Base-by-base conservation (phyloP, 2,113 vertebrate species). In the rat (Rattus norvegicus) region DNA sequence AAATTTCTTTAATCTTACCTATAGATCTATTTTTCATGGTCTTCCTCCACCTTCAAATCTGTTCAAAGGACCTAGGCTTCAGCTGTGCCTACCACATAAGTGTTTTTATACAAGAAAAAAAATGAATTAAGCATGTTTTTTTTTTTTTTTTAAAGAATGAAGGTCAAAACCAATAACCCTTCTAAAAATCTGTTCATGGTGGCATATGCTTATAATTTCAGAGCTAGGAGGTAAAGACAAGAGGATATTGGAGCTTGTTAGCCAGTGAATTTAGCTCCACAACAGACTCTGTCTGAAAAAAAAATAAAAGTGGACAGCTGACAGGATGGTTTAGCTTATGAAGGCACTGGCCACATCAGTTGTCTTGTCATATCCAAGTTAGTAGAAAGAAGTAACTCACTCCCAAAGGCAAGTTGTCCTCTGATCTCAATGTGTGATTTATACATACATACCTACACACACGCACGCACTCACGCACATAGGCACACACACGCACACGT, bases 31-130 rank as follows among this genome's bases (percentile, higher is more conserved):
- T 95, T 95, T 84, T 77, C 12, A 20, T 73, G 84, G 20, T 56
- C 28, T 92, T 43, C 7, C 0, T 47, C 0, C 2, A 0, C 47
- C 6, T 39, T 39, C 16, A 49, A 7, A 1, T 7, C 43, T 43
- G 43, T 43, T 43, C 43, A 43, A 43, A 43, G 43, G 43, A 43
- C 43, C 43, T 43, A 43, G 43, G 43, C 43, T 43, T 43, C 43
- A 43, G 43, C 43, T 43, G 43, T 43, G 43, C 2, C 43, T 43
- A 43, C 43, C 43, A 43, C 43, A 43, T 43, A 43, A 43, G 43
- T 43, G 43, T 43, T 43, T 43, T 43, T 43, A 43, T 43, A 43
- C 43, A 43, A 43, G 43, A 43, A 43, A 43, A 43, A 43, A 43
- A 43, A 43, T 43, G 43, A 43, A 43, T 43, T 43, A 43, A 43